Evolutionary conservation across 2,888 invertebrate species (phyloP).

Genomic region (Anarsia innoxiella): DNA sequence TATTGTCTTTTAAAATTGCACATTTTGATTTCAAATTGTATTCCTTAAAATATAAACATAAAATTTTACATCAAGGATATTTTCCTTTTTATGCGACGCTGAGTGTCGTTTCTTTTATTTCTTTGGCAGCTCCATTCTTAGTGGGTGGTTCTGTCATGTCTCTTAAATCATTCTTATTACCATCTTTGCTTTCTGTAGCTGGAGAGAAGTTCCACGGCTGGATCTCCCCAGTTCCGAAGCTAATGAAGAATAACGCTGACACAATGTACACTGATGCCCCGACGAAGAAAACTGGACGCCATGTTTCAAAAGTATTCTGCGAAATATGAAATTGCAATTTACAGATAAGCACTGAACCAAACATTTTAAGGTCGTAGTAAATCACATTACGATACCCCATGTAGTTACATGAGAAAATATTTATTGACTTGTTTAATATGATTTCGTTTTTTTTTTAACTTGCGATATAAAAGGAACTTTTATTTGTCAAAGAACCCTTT

Average conservation of each 20-base stretch:
- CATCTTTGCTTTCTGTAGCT: slow-evolving; percentile 29
- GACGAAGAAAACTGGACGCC: slow-evolving; percentile 83
- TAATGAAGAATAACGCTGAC: slow-evolving; percentile 80
- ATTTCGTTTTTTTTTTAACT: too few relatives aligned
- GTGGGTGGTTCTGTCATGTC: slow-evolving; percentile 31
- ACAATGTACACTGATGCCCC: slow-evolving; percentile 82
- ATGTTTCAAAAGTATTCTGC: slow-evolving; percentile 82
- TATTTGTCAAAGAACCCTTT: too few relatives aligned
- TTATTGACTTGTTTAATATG: not conserved
- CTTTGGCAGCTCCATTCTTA: slow-evolving; percentile 39
- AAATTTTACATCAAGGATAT: too few relatives aligned
- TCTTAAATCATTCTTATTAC: slow-evolving; percentile 35
- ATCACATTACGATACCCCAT: too few relatives aligned
- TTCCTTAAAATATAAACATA: too few relatives aligned
- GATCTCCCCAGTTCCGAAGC: slow-evolving; percentile 81
- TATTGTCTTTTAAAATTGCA: too few relatives aligned
- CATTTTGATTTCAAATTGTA: too few relatives aligned
- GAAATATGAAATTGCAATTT: slow-evolving; percentile 24
- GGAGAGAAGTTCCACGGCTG: slow-evolving; percentile 80
- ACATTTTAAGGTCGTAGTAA: too few relatives aligned
- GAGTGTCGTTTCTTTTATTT: slow-evolving; percentile 50
- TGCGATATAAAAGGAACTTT: too few relatives aligned
- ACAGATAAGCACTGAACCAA: too few relatives aligned
- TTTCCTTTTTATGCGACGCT: slow-evolving; percentile 34
- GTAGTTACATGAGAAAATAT: too few relatives aligned